These are phyloP conservation scores for Oscheius sp. DNA, from an alignment of 1,140 invertebrate genomes.

Conservation along the genomic window DNA sequence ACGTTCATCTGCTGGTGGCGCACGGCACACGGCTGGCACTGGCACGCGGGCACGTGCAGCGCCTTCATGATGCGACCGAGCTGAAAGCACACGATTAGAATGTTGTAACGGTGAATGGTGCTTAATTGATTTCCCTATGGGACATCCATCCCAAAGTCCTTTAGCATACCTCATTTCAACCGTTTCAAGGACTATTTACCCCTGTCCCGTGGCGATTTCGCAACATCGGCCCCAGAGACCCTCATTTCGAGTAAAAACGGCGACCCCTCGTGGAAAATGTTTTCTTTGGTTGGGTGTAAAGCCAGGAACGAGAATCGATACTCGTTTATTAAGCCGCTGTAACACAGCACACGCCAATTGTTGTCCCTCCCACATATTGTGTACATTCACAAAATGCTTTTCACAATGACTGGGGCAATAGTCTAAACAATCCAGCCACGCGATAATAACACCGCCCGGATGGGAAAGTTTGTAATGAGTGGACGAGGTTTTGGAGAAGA, in stretches of 20 bases:
- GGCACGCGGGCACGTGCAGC: not conserved
- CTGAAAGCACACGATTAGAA: no score
- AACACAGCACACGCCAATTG: not conserved
- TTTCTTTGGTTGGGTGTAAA: no score
- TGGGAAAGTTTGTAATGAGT: not conserved
- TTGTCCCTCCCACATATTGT: no score
- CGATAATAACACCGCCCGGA: not conserved
- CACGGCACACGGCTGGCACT: not conserved
- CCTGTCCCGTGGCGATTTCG: not conserved
- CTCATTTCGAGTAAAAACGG: not conserved
- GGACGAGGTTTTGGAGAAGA: not conserved
- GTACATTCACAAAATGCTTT: not conserved
- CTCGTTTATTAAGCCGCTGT: conserved; percentile 8
- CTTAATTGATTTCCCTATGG: not conserved
- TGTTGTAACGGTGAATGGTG: not conserved
- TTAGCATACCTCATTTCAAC: not conserved
- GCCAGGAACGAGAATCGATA: no score
- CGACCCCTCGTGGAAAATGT: no score
- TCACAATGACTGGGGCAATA: no score
- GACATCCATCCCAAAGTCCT: not conserved
- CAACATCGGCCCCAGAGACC: not conserved
- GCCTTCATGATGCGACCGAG: conserved; percentile 18
- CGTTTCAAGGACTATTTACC: not conserved
- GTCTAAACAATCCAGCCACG: not conserved
- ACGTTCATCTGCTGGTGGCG: not conserved